Evolutionary conservation across 2,888 invertebrate genomes (phyloP).

Genomic region (Watsonalla binaria): DNA sequence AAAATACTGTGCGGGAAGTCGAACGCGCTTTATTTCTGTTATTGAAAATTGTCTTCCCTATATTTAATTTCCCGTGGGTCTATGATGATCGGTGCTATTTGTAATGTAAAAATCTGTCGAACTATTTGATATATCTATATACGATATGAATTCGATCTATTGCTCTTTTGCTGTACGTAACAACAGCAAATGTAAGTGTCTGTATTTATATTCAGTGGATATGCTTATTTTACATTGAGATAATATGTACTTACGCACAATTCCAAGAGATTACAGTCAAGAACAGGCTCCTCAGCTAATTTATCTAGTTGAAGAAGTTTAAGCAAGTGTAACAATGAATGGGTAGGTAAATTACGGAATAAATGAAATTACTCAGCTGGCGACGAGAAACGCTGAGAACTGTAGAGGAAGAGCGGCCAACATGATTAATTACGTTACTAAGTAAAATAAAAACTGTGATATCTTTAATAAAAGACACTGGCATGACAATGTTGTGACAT

Average conservation of each 20-base stretch:
- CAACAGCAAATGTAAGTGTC: no score
- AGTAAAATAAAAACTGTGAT: slow-evolving; percentile 40
- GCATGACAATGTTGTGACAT: slow-evolving; percentile 2
- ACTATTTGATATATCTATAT: no score
- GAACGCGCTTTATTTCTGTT: no score
- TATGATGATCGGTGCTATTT: no score
- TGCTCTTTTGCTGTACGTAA: no score
- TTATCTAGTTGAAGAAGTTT: slow-evolving; percentile 39
- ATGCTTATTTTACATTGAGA: not conserved
- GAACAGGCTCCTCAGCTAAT: slow-evolving; percentile 24
- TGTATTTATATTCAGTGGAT: not conserved
- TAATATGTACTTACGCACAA: slow-evolving; percentile 7
- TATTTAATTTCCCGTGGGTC: no score
- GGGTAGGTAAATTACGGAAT: slow-evolving; percentile 35
- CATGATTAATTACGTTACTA: slow-evolving; percentile 57
- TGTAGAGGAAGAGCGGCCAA: slow-evolving; percentile 38
- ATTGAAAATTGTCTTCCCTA: no score
- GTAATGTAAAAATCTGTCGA: no score
- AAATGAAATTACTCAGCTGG: slow-evolving; percentile 50
- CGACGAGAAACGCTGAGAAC: slow-evolving; percentile 31
- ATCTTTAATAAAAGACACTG: slow-evolving; percentile 15
- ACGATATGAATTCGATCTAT: no score
- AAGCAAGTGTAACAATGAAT: slow-evolving; percentile 36
- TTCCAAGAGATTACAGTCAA: slow-evolving; percentile 8
- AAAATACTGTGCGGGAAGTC: no score